Evolutionary conservation across 2,888 invertebrate species (phyloP), one percentile per base, ranked within the genome.

Genomic region (Eutolmus rufibarbis): DNA sequence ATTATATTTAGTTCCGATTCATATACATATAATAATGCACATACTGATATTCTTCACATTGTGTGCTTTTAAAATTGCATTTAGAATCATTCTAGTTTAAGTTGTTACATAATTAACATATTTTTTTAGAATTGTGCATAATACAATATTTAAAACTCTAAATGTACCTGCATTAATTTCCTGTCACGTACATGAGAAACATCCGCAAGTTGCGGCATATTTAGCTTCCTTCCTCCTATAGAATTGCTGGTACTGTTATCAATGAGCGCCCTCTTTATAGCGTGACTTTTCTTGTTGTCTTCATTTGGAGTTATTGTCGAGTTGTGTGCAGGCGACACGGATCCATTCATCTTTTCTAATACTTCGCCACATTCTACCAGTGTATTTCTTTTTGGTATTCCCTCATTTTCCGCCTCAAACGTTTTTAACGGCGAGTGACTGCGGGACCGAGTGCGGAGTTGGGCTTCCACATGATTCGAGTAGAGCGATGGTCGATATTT

Each of bases 161-260:
- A 76, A 79, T 37, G 78, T 89, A 89, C 89, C 89, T 89, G 88
- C 81, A 86, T 88, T 28, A 34, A 66, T 86, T 89, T 89, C 89
- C 89, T 86, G 87, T 88, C 89, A 89, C 89, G 89, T 87, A 88
- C 14, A 19, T 46, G 28, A 76, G 40, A 34, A 74, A 78, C 84
- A 84, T 88, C 88, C 88, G 87, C 78, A 79, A 57, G 28, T 28
- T 82, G 79, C 43, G 23, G 66, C 14, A 66, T 37, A 28, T 74
- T 84, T 16, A 12, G 28, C 84, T 88, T 46, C 56, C 79, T 88
- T 79, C 74, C 74, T 85, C 43, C 77, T 84, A 37, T 66, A 40
- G 84, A 84, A 43, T 43, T 23, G 37, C 84, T 74, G 28, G 28
- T 43, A 84, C 84, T 84, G 84, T 74, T 84, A 84, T 84, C 74